These are phyloP conservation scores for Masnerella sp. DNA, from an alignment of 2,888 invertebrate genomes.

Conservation along the genomic window DNA sequence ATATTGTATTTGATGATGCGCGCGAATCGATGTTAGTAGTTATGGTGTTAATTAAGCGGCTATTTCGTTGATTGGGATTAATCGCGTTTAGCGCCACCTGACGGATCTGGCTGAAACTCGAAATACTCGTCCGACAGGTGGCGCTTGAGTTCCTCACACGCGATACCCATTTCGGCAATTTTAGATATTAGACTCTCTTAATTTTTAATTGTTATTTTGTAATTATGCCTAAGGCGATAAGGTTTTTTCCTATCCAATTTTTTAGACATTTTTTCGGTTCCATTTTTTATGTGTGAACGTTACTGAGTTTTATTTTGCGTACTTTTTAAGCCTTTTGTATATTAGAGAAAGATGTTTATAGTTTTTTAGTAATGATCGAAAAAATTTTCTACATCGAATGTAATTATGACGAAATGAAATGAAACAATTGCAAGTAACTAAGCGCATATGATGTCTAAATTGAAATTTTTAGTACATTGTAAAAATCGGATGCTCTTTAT, in stretches of 20 bases:
- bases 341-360: constrained; percentile 56
- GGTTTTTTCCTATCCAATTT: constrained; percentile 5
- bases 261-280: constrained; percentile 7
- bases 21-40: constrained; percentile 49
- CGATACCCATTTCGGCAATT: constrained; percentile 36
- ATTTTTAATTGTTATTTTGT: constrained; percentile 47
- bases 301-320: constrained; percentile 27
- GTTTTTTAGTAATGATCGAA: constrained; percentile 50
- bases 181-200: constrained; percentile 32
- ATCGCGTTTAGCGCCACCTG: constrained; percentile 33
- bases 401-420: constrained; percentile 48
- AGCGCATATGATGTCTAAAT: constrained; percentile 19
- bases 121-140: constrained; percentile 23
- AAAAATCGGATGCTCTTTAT: constrained; percentile 27
- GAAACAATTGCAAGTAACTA: constrained; percentile 17
- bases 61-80: constrained; percentile 48
- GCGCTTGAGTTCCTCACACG: constrained; percentile 46
- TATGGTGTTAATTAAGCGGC: constrained; percentile 14
- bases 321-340: constrained; percentile 51
- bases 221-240: constrained; percentile 27
- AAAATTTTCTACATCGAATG: constrained; percentile 56
- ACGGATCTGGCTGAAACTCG: constrained; percentile 7
- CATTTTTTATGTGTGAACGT: constrained; percentile 14
- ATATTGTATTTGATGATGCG: constrained; percentile 44
- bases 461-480: constrained; percentile 32